These are phyloP conservation scores for Pempheris klunzingeri DNA, from an alignment of 2,797 vertebrate genomes.

Conservation along the genomic window DNA sequence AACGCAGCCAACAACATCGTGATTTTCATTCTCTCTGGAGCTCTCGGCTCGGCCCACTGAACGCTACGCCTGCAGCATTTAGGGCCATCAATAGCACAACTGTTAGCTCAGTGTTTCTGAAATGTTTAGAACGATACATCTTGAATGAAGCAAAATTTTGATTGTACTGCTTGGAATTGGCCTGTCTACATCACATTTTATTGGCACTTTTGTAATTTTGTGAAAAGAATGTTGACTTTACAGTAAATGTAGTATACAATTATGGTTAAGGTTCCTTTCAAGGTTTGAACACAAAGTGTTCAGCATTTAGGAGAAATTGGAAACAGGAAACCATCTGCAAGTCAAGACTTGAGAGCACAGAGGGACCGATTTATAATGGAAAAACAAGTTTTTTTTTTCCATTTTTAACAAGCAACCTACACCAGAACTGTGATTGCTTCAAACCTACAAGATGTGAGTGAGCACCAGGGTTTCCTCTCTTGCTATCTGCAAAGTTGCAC, in stretches of 20 bases:
- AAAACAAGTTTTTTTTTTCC: slow-evolving; percentile 32
- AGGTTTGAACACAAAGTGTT: neutral
- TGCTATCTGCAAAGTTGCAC: slow-evolving; percentile 49
- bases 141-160: neutral
- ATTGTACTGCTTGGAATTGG: neutral
- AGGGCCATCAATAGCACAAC: neutral
- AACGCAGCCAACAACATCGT: no score
- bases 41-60: neutral
- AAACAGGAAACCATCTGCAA: slow-evolving; percentile 1
- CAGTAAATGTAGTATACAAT: neutral
- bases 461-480: slow-evolving; percentile 48
- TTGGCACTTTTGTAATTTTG: neutral
- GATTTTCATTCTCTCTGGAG: no score
- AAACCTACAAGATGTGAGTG: slow-evolving; percentile 40
- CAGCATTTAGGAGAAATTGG: neutral
- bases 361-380: slow-evolving; percentile 16
- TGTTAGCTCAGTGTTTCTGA: neutral
- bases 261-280: neutral
- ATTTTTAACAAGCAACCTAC: slow-evolving; percentile 3
- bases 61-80: neutral
- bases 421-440: slow-evolving; percentile 39
- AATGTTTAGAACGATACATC: neutral
- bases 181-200: neutral
- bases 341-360: slow-evolving; percentile 13
- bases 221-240: neutral